Percentiles rank a stretch among this genome's conserved stretches.
Evolutionary conservation across 1,140 invertebrate species (phyloP).

Genomic region (Platyura marginata): DNA sequence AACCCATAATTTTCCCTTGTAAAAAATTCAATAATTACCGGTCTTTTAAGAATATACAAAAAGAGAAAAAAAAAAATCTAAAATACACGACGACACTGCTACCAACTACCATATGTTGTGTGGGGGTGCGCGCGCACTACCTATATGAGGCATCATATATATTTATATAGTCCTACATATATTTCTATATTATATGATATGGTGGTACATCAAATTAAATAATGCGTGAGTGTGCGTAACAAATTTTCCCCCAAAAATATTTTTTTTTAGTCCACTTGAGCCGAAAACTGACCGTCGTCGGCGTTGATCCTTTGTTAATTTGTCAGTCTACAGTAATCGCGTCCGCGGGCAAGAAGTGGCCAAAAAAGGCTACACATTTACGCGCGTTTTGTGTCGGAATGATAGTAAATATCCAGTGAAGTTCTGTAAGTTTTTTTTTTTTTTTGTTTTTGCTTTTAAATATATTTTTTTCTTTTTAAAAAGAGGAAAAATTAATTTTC

Average conservation of each 20-base stretch:
- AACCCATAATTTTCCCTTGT: too few species aligned
- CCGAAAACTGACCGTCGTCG: neutral
- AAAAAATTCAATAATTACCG: too few species aligned
- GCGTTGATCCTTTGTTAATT: neutral
- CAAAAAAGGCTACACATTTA: conserved; percentile 22
- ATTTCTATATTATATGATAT: too few species aligned
- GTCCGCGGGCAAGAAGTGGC: conserved; percentile 25
- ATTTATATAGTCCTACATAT: neutral
- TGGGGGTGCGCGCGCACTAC: neutral
- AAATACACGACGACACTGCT: neutral
- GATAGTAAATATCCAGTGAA: conserved; percentile 26
- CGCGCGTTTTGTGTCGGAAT: conserved; percentile 26
- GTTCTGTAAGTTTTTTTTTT: conserved; percentile 21
- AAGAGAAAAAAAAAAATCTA: neutral
- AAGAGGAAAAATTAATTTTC: neutral
- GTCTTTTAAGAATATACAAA: too few species aligned
- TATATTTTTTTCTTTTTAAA: too few species aligned
- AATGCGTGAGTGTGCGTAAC: neutral
- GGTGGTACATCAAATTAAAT: too few species aligned
- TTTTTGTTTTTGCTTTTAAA: neutral
- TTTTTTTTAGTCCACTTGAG: neutral
- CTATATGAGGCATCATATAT: neutral
- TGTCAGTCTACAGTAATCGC: conserved; percentile 25
- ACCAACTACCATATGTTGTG: neutral
- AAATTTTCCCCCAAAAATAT: neutral